Base-by-base conservation (phyloP, 1,140 invertebrate species). In the Drosophila pectinifera region DNA sequence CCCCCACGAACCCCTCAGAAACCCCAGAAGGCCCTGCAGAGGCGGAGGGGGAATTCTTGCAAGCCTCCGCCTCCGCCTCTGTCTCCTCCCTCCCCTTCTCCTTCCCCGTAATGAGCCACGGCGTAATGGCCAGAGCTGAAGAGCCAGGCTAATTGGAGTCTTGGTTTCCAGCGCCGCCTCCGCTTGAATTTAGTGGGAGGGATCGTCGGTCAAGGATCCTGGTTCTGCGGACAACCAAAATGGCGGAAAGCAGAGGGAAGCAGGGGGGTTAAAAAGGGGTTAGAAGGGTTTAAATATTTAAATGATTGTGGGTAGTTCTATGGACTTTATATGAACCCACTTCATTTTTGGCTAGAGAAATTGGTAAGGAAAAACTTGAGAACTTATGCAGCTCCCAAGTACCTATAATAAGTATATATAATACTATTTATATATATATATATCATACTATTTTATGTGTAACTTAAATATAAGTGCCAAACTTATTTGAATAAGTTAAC, bases 101-200 rank as follows among this genome's bases (percentile, higher is more conserved):
- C 16, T 22, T 1, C 24, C 28, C 24, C 8, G 3, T 67, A 68
- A 68, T 68, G 61, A 65, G 64, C n/a, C 14, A 16, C 28, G 64
- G 38, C n/a, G n/a, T n/a, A n/a, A n/a, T 65, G 64, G 45, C 36
- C 61, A 24, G 64, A 65, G 64, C 43, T 63, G 64, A 65, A 65
- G 64, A 67, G 64, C 36, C 43, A 34, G 38, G 64, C 64, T 68
- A 65, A 68, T 68, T 68, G 64, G 64, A 68, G 64, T 65, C 61
- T 68, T 65, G 64, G 64, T 67, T 64, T 49, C 31, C 31, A 20
- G 8, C 57, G 38, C 34, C 43, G 22, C 11, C 42, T 16, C 24
- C 16, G 36, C 43, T 49, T 28, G 8, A 34, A 16, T 49, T 53
- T 13, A 34, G 16, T 53, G 22, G 59, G 20, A 26, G 61, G 59